Evolutionary conservation across 2,113 vertebrate genomes (phyloP).

Genomic region (Rhagologus leucostigma): DNA sequence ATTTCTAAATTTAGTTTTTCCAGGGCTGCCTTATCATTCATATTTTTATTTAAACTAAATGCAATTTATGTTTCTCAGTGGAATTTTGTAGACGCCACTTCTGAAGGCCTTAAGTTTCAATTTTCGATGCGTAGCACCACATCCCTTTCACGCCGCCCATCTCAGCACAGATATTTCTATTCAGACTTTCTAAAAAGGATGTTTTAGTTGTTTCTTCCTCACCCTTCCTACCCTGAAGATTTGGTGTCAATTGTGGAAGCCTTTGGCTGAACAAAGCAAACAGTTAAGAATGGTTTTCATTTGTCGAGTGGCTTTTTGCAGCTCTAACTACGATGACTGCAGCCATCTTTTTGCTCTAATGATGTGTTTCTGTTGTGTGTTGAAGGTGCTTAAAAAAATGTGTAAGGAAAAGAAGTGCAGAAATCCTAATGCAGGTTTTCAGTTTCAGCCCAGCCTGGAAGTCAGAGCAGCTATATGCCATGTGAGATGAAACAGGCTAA

Average conservation of each 20-base stretch:
- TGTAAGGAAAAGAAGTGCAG: neutral
- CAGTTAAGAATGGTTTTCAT: neutral
- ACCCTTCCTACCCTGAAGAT: neutral
- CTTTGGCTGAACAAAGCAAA: neutral
- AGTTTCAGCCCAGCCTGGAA: neutral
- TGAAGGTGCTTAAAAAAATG: neutral
- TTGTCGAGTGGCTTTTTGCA: neutral
- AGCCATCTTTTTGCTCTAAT: neutral
- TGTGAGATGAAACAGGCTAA: conserved; percentile 52
- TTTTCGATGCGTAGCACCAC: neutral
- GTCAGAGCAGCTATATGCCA: conserved; percentile 18
- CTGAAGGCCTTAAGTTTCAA: neutral
- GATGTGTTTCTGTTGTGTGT: neutral
- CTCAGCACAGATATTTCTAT: neutral
- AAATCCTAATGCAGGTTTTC: neutral
- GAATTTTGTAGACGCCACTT: neutral
- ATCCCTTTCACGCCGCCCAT: fast-evolving
- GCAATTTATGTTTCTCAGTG: neutral
- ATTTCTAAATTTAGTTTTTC: neutral
- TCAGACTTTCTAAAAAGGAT: neutral
- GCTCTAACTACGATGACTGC: neutral
- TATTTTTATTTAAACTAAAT: neutral
- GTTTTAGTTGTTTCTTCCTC: neutral
- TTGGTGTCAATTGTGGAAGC: neutral
- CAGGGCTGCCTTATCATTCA: neutral